These are phyloP conservation scores for Lepidurus packardi DNA, from an alignment of 1,140 invertebrate genomes.

Conservation along the genomic window DNA sequence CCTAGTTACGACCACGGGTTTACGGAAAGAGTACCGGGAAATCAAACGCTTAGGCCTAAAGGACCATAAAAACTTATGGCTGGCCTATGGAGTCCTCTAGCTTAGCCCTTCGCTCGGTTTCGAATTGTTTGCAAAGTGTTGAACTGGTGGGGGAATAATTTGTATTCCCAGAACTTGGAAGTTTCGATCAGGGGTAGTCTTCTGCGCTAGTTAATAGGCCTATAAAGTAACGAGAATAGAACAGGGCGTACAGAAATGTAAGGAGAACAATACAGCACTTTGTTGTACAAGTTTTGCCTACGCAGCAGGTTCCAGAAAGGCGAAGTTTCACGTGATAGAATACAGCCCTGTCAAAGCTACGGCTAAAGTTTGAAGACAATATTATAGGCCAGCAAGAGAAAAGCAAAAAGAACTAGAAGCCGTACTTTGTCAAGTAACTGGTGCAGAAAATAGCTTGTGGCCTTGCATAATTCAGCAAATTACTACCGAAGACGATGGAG, in stretches of 20 bases:
- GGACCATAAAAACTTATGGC: conserved; percentile 1
- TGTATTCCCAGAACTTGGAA: too few species aligned
- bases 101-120: not conserved
- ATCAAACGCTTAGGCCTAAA: conserved; percentile 12
- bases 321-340: not conserved
- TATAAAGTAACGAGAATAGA: too few species aligned
- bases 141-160: not conserved
- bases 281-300: not conserved
- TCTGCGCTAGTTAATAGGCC: too few species aligned
- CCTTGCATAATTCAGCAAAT: too few species aligned
- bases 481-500: too few species aligned
- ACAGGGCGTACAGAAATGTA: not conserved
- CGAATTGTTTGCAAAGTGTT: not conserved
- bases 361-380: too few species aligned
- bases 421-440: too few species aligned
- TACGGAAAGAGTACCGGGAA: conserved; percentile 6
- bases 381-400: too few species aligned
- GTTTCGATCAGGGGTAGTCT: too few species aligned
- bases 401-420: too few species aligned
- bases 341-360: not conserved
- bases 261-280: not conserved
- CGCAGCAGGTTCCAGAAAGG: not conserved
- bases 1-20: not conserved
- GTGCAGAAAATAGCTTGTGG: too few species aligned
- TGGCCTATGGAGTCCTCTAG: not conserved